Base-by-base conservation (phyloP, 2,888 invertebrate species). In the Andrena praecox region DNA sequence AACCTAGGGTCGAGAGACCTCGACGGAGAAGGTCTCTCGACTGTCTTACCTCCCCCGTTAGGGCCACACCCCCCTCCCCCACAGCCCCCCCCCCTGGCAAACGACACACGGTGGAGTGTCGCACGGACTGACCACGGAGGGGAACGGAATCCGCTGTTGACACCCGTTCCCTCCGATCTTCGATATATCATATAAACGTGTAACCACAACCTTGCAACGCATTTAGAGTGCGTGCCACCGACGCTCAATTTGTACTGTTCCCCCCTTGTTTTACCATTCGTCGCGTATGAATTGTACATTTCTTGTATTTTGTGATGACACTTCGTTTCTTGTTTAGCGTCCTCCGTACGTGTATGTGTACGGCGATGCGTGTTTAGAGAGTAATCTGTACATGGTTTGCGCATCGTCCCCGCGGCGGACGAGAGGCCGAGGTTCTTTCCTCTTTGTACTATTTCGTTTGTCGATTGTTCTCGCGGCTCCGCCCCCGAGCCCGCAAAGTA, bases 1-100 rank as follows among this genome's bases (percentile, higher is more conserved):
- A 93, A 90, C 94, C 94, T 94, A 94, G 94, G 93, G 92, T 91
- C 93, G 93, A 93, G 93, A 91, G 86, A 76, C 56, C 71, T 67
- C n/a, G 16, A 33, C 56, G 69, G 79, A 75, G 79, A 75, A 62
- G 68, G 69, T 85, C 90, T 91, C 93, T 93, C 91, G 92, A 88
- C 88, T 91, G 89, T 77, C 69, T 56, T 80, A 56, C 66, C 27
- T 20, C 50, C 42, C 27, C 63, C 35, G 42, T 6, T n/a, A 35
- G 33, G 31, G 42, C 42, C 8, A 1, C 2, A 62, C 24, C 66
- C 35, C 48, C 4, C 8, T 16, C 35, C 33, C 42, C 54, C n/a
- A 52, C 54, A 48, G 52, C 8, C 27, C 42, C 35, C 35, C 42
- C 3, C 12, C 12, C 5, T 42, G 67, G 72, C 48, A 68, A 59